phyloP scores from a whole-genome alignment of 2,888 invertebrate genomes.

The Hirtodrosophila confusa region DNA sequence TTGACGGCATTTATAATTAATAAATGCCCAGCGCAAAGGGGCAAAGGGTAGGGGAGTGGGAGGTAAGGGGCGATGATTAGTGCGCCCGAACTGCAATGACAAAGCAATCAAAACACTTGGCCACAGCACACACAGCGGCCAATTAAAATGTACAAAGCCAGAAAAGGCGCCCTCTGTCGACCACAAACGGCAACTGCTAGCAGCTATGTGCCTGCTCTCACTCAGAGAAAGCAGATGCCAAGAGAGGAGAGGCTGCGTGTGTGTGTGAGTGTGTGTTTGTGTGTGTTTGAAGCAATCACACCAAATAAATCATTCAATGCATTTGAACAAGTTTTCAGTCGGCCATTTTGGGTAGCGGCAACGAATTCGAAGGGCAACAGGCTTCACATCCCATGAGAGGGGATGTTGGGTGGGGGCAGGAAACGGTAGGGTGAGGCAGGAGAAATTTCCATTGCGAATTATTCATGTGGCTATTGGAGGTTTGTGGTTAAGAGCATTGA shows the following conservation, averaged over 20 bases:
- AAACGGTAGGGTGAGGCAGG: background rate
- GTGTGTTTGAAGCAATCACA: conserved; percentile 70
- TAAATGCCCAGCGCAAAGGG: conserved; percentile 50
- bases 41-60: background rate
- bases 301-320: conserved; percentile 78
- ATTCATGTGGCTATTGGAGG: conserved; percentile 57
- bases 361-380: conserved; percentile 9
- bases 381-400: background rate
- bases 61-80: conserved; percentile 55
- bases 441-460: conserved; percentile 59
- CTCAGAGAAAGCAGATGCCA: conserved; percentile 19
- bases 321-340: conserved; percentile 61
- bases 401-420: background rate
- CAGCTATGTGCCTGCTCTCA: conserved; percentile 53
- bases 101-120: conserved; percentile 79
- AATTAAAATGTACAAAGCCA: conserved; percentile 76
- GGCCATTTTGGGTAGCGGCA: conserved; percentile 60
- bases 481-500: conserved; percentile 47
- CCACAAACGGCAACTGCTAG: conserved; percentile 52
- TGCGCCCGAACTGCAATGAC: conserved; percentile 57
- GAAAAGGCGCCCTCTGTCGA: conserved; percentile 65
- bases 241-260: conserved; percentile 1
- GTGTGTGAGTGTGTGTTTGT: conserved; percentile 17
- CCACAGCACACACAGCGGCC: conserved; percentile 57
- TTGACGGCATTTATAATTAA: conserved; percentile 76